A percentile compares a stretch with the other conserved stretches of the same genome.
Evolutionary conservation across 2,797 vertebrate genomes (phyloP).

Genomic region (Tokudaia muenninki): DNA sequence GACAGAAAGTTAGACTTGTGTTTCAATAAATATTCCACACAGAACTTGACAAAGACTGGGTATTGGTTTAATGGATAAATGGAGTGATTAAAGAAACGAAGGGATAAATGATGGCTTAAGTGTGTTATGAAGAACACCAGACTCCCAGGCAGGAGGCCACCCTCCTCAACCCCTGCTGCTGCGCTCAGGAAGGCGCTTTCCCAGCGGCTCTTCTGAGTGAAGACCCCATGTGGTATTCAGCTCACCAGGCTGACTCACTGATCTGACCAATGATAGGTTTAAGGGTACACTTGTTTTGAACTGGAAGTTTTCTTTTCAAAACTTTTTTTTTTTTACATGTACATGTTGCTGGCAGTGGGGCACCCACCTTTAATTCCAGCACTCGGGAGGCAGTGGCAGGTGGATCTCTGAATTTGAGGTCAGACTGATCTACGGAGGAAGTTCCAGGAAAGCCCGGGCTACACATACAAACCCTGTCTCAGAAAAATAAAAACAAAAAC

Average conservation of each 20-base stretch:
- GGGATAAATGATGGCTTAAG: not conserved
- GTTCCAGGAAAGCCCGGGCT: not conserved
- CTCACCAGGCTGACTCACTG: not conserved
- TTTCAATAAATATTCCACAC: not conserved
- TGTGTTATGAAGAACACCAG: not conserved
- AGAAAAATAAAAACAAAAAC: not conserved
- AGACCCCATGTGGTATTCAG: not conserved
- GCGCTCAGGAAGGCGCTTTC: constrained; percentile 28
- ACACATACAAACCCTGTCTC: not conserved
- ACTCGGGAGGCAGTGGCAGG: not conserved
- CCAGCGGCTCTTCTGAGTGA: not conserved
- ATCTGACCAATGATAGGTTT: not conserved
- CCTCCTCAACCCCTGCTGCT: not conserved
- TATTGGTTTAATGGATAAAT: constrained; percentile 30
- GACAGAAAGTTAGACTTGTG: constrained; percentile 32
- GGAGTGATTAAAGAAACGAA: constrained; percentile 44
- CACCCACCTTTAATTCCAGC: not conserved
- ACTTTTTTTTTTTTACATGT: not conserved
- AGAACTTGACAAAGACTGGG: not conserved
- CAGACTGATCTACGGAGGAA: not conserved
- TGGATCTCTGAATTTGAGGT: not conserved
- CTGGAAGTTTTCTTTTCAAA: constrained; percentile 30
- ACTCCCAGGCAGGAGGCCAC: not conserved
- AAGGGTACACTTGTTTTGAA: constrained; percentile 9
- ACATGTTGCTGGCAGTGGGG: not conserved